Evolutionary conservation across 2,888 invertebrate genomes (phyloP).

Genomic region (Schrankia costaestrigalis): DNA sequence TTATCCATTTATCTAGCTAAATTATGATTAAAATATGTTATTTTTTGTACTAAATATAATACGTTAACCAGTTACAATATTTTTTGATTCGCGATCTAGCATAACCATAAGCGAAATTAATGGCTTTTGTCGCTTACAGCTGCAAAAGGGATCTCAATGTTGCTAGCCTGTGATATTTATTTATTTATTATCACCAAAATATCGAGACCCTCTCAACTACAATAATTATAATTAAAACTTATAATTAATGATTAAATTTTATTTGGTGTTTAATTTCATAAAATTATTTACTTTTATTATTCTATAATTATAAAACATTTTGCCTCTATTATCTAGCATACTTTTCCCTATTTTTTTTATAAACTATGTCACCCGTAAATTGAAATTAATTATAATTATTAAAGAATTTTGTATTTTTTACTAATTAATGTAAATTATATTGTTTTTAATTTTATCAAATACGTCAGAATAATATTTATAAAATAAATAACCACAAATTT

Average conservation of each 20-base stretch:
- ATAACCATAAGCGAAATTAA: constrained; percentile 15
- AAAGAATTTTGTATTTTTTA: constrained; percentile 13
- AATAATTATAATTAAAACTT: constrained; percentile 37
- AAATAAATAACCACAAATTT: constrained; percentile 10
- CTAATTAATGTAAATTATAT: constrained; percentile 13
- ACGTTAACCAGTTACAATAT: constrained; percentile 19
- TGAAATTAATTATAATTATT: constrained; percentile 20
- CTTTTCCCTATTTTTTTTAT: constrained; percentile 20
- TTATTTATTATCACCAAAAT: no score
- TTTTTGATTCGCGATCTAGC: constrained; percentile 5
- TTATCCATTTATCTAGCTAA: constrained; percentile 29
- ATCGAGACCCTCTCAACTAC: constrained; percentile 21
- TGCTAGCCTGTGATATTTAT: constrained; percentile 3
- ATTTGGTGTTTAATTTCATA: constrained; percentile 75
- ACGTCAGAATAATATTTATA: constrained; percentile 10
- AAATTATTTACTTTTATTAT: constrained; percentile 45
- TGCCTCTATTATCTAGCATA: constrained; percentile 34
- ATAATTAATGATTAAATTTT: constrained; percentile 55
- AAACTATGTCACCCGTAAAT: constrained; percentile 28
- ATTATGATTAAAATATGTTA: constrained; percentile 32
- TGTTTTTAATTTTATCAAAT: constrained; percentile 14
- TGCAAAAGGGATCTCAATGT: constrained; percentile 8
- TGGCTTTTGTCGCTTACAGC: constrained; percentile 12
- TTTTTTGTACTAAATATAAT: constrained; percentile 29
- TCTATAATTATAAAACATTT: constrained; percentile 33